These are phyloP conservation scores for Rhagium mordax DNA, from an alignment of 2,888 invertebrate genomes.

Conservation along the genomic window DNA sequence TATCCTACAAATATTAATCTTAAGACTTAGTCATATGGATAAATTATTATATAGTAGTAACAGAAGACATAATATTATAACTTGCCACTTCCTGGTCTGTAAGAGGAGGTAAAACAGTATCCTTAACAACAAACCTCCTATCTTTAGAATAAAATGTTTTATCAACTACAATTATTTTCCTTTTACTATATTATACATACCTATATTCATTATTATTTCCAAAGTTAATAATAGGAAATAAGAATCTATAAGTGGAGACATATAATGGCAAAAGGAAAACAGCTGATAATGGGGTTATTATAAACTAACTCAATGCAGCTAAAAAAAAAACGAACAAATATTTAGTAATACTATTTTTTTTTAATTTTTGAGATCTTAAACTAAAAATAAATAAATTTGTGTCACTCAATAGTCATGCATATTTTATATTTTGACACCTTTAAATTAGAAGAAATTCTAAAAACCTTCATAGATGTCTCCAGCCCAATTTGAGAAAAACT, in stretches of 20 bases:
- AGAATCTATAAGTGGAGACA: too few relatives aligned
- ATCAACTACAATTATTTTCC: background rate
- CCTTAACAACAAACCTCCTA: background rate
- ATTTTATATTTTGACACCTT: conserved; percentile 29
- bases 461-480: background rate
- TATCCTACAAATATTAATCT: background rate
- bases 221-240: too few relatives aligned
- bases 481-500: conserved; percentile 11
- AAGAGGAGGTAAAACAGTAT: background rate
- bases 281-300: too few relatives aligned
- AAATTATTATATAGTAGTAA: conserved; percentile 9
- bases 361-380: conserved; percentile 39
- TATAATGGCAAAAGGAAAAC: too few relatives aligned
- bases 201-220: too few relatives aligned
- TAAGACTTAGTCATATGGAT: background rate
- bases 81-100: background rate
- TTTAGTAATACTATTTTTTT: conserved; percentile 42
- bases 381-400: conserved; percentile 32
- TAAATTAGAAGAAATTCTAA: conserved; percentile 1
- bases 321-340: conserved; percentile 11
- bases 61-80: background rate
- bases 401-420: conserved; percentile 39
- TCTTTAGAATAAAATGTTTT: background rate
- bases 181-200: too few relatives aligned
- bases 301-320: background rate